A percentile compares a stretch with the other conserved stretches of the same genome.
Conservation (phyloP, 1,140 invertebrate genomes). For the Drosophila arizonae region DNA sequence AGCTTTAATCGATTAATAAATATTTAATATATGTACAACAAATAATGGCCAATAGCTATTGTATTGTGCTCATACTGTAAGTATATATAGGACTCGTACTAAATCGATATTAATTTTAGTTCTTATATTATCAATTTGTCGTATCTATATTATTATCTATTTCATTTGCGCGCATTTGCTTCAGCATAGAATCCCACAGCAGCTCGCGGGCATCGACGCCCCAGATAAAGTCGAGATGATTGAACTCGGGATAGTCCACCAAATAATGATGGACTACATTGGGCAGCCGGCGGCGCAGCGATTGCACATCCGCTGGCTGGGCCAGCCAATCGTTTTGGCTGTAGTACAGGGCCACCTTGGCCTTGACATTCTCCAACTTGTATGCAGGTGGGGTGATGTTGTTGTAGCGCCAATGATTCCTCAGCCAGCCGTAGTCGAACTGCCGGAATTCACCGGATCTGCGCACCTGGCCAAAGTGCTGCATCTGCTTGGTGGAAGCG, state of each 20-base stretch:
- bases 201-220: conserved; percentile 83
- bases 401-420: conserved; percentile 83
- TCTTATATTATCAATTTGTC: conserved; percentile 8
- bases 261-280: conserved; percentile 83
- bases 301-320: conserved; percentile 83
- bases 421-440: conserved; percentile 83
- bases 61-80: conserved; percentile 37
- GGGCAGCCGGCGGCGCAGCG: conserved; percentile 79
- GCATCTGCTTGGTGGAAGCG: conserved; percentile 89
- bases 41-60: conserved; percentile 14
- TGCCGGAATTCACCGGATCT: conserved; percentile 83
- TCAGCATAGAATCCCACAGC: conserved; percentile 83
- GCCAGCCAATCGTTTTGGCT: conserved; percentile 86
- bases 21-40: conserved; percentile 22
- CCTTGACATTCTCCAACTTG: conserved; percentile 84
- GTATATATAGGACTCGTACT: conserved; percentile 7
- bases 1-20: conserved; percentile 13
- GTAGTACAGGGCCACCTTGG: conserved; percentile 87
- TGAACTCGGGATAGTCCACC: conserved; percentile 83
- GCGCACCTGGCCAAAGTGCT: conserved; percentile 87
- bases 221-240: conserved; percentile 86
- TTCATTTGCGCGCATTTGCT: conserved; percentile 70
- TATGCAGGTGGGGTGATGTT: conserved; percentile 86
- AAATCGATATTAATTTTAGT: not conserved
- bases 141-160: conserved; percentile 36